Evolutionary conservation across 2,888 invertebrate species (phyloP), one percentile per base, ranked within the genome.

Genomic region (Torymus auratus): DNA sequence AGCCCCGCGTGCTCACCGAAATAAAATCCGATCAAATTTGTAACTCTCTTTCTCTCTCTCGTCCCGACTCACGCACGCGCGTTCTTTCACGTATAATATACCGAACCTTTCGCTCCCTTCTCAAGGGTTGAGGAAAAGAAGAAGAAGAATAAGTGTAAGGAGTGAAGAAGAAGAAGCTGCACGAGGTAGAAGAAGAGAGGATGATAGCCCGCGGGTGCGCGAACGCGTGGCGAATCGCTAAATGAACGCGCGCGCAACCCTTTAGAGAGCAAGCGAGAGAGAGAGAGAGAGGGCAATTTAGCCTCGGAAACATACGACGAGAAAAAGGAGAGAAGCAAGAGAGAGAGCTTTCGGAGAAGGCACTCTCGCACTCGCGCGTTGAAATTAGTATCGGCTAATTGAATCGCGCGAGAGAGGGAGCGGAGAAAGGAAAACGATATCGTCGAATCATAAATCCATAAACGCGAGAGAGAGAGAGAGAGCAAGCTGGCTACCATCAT

Each of bases 191-290:
- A 55, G 28, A 13, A 61, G 20, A 23, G 58, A 20, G 77, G 75
- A 76, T 58, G 83, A 83, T 80, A 69, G 85, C 85, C 85, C 75
- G 82, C 82, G 85, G 85, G 84, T 82, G 73, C 78, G 82, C 73
- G 83, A 83, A 81, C 86, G 86, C 86, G 86, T 86, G 86, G 85
- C 86, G 86, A 86, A 86, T 86, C 84, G 85, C 83, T 86, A 86
- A 86, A 86, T 86, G 86, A 86, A 85, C 86, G 85, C 67, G 28
- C 56, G 15, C 56, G 5, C 61, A 81, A 69, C 77, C 72, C 68
- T 68, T 71, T 55, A 70, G 56, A 15, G 52, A 12, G 28, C 4
- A 68, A 15, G 28, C 7, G 28, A 28, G 41, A 41, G 41, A 41
- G 41, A 41, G 41, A 64, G 56, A 15, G 52, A 12, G 28, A 2